Evolutionary conservation across 2,113 vertebrate species (phyloP).

Genomic region (Perca schrenkii): DNA sequence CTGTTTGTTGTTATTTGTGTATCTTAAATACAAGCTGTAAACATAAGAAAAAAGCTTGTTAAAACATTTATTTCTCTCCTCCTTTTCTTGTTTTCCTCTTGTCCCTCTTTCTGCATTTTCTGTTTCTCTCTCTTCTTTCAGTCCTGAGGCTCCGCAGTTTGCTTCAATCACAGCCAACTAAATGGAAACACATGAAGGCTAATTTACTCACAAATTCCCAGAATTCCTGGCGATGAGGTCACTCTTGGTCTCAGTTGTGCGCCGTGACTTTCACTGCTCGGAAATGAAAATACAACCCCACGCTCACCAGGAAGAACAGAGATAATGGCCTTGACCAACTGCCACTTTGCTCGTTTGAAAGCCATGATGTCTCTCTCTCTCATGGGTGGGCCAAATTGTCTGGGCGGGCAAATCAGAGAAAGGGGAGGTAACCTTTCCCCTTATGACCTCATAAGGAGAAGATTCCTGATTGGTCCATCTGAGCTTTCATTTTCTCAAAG

Average conservation of each 20-base stretch:
- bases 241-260: constrained; percentile 38
- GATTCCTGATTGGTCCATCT: too few species aligned
- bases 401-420: too few species aligned
- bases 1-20: constrained; percentile 2
- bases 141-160: constrained; percentile 36
- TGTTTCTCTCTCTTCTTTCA: background rate
- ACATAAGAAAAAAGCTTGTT: constrained; percentile 1
- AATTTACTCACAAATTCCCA: constrained; percentile 72
- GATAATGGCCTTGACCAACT: too few species aligned
- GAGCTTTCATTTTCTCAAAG: too few species aligned
- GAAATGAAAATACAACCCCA: constrained; percentile 36
- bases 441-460: too few species aligned
- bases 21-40: constrained; percentile 18
- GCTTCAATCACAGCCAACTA: constrained; percentile 54
- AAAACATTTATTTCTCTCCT: background rate
- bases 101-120: background rate
- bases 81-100: background rate
- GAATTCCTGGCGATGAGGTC: constrained; percentile 78
- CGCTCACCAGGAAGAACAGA: too few species aligned
- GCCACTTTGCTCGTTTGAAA: too few species aligned
- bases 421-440: too few species aligned
- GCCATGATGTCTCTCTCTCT: too few species aligned
- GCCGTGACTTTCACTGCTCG: constrained; percentile 41
- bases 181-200: constrained; percentile 76
- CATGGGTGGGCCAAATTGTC: too few species aligned